Evolutionary conservation across 1,140 invertebrate genomes (phyloP).

Genomic region (Hypothenemus hampei): DNA sequence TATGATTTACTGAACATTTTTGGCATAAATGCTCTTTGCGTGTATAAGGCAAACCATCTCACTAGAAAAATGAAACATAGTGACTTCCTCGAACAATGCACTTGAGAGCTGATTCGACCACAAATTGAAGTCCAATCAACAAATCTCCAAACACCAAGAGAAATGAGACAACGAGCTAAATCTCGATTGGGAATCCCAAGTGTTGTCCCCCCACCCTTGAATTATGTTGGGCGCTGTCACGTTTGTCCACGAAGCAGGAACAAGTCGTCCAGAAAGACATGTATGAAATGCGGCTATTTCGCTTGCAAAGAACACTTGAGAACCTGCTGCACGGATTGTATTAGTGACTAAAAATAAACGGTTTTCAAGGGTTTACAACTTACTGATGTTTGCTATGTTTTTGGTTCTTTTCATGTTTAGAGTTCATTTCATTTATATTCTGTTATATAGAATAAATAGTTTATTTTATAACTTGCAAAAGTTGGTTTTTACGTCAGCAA

Average conservation of each 20-base stretch:
- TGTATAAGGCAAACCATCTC: constrained; percentile 6
- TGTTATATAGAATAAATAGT: no score
- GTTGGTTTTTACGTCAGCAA: no score
- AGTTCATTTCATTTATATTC: no score
- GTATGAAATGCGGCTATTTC: neutral
- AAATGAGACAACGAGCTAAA: neutral
- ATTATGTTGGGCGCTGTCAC: neutral
- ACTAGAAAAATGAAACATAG: neutral
- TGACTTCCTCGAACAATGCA: constrained; percentile 1
- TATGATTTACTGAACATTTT: constrained; percentile 34
- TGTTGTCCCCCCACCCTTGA: neutral
- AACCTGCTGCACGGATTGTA: neutral
- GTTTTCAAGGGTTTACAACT: no score
- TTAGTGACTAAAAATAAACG: neutral
- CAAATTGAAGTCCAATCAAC: constrained; percentile 5
- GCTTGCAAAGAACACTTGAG: neutral
- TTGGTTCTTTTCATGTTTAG: no score
- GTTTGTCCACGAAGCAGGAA: neutral
- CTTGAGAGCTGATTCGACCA: constrained; percentile 4
- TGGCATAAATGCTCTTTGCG: constrained; percentile 24
- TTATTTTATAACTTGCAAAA: no score
- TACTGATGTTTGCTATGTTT: no score
- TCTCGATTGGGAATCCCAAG: neutral
- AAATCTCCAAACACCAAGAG: neutral
- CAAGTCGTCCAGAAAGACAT: neutral